A percentile compares a stretch with the other conserved stretches of the same genome.
These are phyloP conservation scores for Paramuricea clavata DNA, from an alignment of 92 coral and sea anemone species.

Conservation along the genomic window DNA sequence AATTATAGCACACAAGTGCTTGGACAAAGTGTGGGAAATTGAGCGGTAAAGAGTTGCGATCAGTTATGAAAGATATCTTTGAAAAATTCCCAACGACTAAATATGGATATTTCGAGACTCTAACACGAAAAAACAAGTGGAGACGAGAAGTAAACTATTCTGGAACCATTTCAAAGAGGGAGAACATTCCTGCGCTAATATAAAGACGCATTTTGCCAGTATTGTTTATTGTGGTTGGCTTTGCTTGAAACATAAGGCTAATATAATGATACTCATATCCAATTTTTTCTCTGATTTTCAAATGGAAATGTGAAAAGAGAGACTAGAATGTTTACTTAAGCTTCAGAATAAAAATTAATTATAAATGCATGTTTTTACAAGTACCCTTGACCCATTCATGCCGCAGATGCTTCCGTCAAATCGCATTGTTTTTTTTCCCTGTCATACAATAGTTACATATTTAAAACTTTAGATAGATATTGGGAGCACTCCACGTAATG, in stretches of 20 bases:
- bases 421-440: no score
- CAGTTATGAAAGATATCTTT: neutral
- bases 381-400: no score
- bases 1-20: neutral
- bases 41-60: neutral
- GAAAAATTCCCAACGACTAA: neutral
- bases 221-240: neutral
- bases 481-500: no score
- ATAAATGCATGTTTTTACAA: no score
- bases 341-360: neutral
- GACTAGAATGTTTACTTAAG: no score
- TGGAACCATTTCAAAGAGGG: neutral
- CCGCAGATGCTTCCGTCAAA: no score
- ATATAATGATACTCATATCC: no score
- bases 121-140: neutral
- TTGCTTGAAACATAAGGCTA: neutral
- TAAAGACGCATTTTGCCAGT: neutral
- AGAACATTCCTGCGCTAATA: neutral
- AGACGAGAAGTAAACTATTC: neutral
- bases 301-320: no score
- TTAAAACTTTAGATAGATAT: no score
- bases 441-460: no score
- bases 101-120: neutral
- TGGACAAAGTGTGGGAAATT: slow-evolving; percentile 25
- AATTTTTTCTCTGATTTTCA: no score